phyloP scores from a whole-genome alignment of 1,140 invertebrate species.

The Globodera ellingtonae region DNA sequence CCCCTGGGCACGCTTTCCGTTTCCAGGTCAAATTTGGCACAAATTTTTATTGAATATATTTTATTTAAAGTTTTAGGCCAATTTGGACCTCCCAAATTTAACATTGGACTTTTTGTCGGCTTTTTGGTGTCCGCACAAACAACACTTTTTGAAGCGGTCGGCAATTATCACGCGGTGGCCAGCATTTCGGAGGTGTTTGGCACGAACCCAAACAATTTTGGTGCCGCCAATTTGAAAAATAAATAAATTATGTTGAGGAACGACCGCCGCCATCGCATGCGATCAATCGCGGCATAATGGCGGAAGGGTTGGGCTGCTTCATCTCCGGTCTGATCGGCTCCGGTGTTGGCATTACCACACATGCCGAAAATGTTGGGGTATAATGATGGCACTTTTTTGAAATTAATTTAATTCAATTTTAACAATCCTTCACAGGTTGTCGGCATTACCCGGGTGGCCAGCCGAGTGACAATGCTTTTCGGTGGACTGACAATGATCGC shows the following conservation, averaged over 20 bases:
- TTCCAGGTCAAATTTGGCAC: conserved; percentile 47
- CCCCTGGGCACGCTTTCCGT: conserved; percentile 56
- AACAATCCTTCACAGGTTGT: not conserved
- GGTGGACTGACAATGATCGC: conserved; percentile 58
- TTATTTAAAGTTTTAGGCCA: conserved; percentile 58
- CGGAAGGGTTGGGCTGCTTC: conserved; percentile 59
- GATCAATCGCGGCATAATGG: conserved; percentile 65
- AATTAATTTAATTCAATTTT: not conserved
- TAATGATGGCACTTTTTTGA: not conserved
- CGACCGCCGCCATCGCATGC: conserved; percentile 66
- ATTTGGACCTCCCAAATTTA: conserved; percentile 66
- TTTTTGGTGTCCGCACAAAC: conserved; percentile 66
- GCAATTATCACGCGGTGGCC: conserved; percentile 67
- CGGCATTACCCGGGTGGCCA: conserved; percentile 47
- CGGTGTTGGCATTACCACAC: conserved; percentile 52
- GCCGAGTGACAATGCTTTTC: conserved; percentile 55
- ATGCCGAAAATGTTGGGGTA: conserved; percentile 64
- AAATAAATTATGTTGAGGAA: conserved; percentile 32
- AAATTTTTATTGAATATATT: conserved; percentile 11
- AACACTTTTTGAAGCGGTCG: conserved; percentile 67
- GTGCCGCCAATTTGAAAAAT: not conserved
- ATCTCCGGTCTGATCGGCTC: conserved; percentile 56
- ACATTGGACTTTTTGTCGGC: conserved; percentile 63
- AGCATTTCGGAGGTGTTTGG: conserved; percentile 54
- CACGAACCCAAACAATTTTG: not conserved